A percentile compares a stretch with the other conserved stretches of the same genome.
Conservation (phyloP, 1,140 invertebrate species). For the Nylanderia fulva region DNA sequence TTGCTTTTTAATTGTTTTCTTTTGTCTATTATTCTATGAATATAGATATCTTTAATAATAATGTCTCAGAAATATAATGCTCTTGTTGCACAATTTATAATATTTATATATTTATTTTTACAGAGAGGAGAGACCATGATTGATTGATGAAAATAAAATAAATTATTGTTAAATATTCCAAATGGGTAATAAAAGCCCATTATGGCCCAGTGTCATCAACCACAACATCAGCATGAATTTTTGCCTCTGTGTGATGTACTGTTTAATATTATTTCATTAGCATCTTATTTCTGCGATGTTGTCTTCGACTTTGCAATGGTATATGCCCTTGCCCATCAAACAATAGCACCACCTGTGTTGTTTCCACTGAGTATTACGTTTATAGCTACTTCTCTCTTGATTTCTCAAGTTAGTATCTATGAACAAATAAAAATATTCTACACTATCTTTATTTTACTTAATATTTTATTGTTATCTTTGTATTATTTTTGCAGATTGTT, state of each 20-base stretch:
- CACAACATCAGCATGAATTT: constrained; percentile 88
- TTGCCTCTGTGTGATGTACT: constrained; percentile 95
- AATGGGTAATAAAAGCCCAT: constrained; percentile 84
- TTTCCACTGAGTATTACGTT: constrained; percentile 89
- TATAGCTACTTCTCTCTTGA: constrained; percentile 90
- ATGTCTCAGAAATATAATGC: too few species aligned
- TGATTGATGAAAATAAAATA: constrained; percentile 55
- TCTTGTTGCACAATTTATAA: not conserved
- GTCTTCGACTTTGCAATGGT: constrained; percentile 95
- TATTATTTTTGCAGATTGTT: constrained; percentile 76
- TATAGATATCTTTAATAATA: not conserved
- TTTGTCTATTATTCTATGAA: not conserved
- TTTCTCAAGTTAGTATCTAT: constrained; percentile 89
- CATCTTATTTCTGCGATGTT: constrained; percentile 96
- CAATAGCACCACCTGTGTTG: constrained; percentile 86
- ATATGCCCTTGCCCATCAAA: constrained; percentile 91
- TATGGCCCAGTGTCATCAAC: constrained; percentile 85
- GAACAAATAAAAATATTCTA: not conserved
- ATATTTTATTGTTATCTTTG: not conserved
- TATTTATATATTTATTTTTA: constrained; percentile 21
- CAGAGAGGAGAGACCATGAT: constrained; percentile 44
- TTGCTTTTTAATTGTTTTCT: too few species aligned
- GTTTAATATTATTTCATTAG: constrained; percentile 96
- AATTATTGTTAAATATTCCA: constrained; percentile 80
- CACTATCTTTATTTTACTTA: not conserved